These are phyloP conservation scores for Hyaena hyaena DNA, from an alignment of 2,113 vertebrate genomes.

Conservation along the genomic window DNA sequence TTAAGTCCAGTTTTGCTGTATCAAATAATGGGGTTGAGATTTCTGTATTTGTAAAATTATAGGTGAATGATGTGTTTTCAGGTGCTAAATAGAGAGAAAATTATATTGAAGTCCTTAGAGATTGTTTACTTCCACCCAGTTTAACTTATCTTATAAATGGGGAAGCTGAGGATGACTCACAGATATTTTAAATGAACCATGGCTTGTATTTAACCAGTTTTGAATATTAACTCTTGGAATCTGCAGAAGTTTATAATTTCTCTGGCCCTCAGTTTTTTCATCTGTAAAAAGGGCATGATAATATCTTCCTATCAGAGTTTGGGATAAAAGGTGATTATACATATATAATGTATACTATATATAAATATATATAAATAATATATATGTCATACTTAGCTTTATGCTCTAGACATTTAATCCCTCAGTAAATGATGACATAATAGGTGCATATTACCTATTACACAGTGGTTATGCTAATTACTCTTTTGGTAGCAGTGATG, in stretches of 20 bases:
- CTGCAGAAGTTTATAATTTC: not conserved
- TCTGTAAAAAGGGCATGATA: not conserved
- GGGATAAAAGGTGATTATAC: not conserved
- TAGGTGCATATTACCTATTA: too few species aligned
- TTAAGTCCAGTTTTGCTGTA: not conserved
- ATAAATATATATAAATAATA: not conserved
- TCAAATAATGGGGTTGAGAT: not conserved
- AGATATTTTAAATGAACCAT: not conserved
- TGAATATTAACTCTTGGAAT: not conserved
- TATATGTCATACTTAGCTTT: not conserved
- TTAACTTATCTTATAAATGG: not conserved
- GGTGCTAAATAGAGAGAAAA: not conserved
- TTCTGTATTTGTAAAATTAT: not conserved
- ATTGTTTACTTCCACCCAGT: not conserved
- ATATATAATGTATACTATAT: not conserved
- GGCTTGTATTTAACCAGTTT: not conserved
- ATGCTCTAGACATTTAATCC: not conserved
- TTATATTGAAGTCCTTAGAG: not conserved
- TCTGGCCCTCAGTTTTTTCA: not conserved
- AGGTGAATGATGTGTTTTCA: not conserved
- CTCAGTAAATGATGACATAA: not conserved
- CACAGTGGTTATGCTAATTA: not conserved
- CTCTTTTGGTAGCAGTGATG: not conserved
- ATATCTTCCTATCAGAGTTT: not conserved
- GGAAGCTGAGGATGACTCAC: not conserved